A percentile compares a stretch with the other conserved stretches of the same genome.
Evolutionary conservation across 2,888 invertebrate genomes (phyloP).

Genomic region (Sarcophaga caerulescens): DNA sequence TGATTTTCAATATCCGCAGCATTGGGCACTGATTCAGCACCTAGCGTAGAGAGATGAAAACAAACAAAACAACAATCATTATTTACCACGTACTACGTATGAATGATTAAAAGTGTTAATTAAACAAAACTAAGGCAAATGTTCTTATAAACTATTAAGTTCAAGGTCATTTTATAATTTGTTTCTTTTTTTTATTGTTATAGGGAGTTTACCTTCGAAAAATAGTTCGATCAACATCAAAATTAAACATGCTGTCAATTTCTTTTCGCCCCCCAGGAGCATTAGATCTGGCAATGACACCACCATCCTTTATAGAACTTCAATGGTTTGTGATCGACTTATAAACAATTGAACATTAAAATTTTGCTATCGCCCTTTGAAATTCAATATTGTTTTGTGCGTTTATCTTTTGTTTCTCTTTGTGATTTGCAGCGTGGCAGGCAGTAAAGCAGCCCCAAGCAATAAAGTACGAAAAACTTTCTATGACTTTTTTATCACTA

Average conservation of each 20-base stretch:
- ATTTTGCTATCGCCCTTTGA: neutral
- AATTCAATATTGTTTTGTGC: neutral
- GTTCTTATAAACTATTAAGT: slow-evolving; percentile 21
- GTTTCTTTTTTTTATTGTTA: neutral
- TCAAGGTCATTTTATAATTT: slow-evolving; percentile 44
- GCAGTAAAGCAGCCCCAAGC: neutral
- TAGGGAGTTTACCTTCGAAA: slow-evolving; percentile 84
- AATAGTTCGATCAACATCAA: slow-evolving; percentile 86
- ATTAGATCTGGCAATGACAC: slow-evolving; percentile 75
- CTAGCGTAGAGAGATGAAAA: slow-evolving; percentile 80
- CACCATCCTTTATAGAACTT: slow-evolving; percentile 71
- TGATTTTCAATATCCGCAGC: slow-evolving; percentile 94
- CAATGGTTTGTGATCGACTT: slow-evolving; percentile 12
- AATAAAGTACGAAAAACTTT: slow-evolving; percentile 21
- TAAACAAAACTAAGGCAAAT: slow-evolving; percentile 1
- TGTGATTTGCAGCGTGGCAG: slow-evolving; percentile 65
- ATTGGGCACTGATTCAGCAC: slow-evolving; percentile 84
- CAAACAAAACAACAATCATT: slow-evolving; percentile 21
- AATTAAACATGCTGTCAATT: slow-evolving; percentile 86
- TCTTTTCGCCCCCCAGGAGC: slow-evolving; percentile 82
- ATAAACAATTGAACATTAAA: slow-evolving; percentile 46
- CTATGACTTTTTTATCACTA: slow-evolving; percentile 49
- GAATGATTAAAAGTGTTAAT: neutral
- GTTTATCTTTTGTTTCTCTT: neutral
- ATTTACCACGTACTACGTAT: neutral